Evolutionary conservation across 1,140 invertebrate genomes (phyloP).

Genomic region (Ectropis grisescens): DNA sequence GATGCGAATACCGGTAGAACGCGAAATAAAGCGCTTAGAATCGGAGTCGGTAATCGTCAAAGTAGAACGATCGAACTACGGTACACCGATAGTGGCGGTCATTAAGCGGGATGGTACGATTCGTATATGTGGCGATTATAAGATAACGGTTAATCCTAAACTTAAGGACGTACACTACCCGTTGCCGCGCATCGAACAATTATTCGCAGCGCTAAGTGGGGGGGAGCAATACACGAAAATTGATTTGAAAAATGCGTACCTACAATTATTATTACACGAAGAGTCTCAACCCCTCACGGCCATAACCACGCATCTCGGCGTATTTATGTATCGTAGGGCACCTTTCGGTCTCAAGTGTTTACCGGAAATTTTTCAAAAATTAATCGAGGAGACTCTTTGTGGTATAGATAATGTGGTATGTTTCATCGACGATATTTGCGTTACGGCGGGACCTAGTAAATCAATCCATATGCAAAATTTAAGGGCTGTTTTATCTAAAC

Average conservation of each 20-base stretch:
- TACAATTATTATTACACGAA: slow-evolving; percentile 15
- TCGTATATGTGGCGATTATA: slow-evolving; percentile 20
- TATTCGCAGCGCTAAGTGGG: slow-evolving; percentile 19
- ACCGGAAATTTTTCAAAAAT: slow-evolving; percentile 28
- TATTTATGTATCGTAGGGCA: slow-evolving; percentile 20
- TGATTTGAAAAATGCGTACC: slow-evolving; percentile 19
- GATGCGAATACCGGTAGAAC: too few relatives aligned
- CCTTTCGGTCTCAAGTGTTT: slow-evolving; percentile 23
- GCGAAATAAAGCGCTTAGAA: too few relatives aligned
- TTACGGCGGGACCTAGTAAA: slow-evolving; percentile 13
- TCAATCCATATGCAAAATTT: slow-evolving; percentile 11
- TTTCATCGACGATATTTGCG: slow-evolving; percentile 20
- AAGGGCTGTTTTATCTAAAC: slow-evolving; percentile 8
- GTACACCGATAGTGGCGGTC: slow-evolving; percentile 22
- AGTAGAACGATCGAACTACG: too few relatives aligned
- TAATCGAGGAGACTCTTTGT: slow-evolving; percentile 18
- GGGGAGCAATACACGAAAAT: slow-evolving; percentile 21
- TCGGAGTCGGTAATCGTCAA: too few relatives aligned
- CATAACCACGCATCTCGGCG: slow-evolving; percentile 29
- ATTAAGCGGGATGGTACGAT: slow-evolving; percentile 13
- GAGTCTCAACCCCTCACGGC: slow-evolving; percentile 19
- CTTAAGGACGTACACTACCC: slow-evolving; percentile 18
- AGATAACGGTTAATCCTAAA: slow-evolving; percentile 15
- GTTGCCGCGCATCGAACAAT: slow-evolving; percentile 15
- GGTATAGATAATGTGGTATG: slow-evolving; percentile 7